Evolutionary conservation across 2,888 invertebrate genomes (phyloP).

Genomic region (Odontothrips loti): DNA sequence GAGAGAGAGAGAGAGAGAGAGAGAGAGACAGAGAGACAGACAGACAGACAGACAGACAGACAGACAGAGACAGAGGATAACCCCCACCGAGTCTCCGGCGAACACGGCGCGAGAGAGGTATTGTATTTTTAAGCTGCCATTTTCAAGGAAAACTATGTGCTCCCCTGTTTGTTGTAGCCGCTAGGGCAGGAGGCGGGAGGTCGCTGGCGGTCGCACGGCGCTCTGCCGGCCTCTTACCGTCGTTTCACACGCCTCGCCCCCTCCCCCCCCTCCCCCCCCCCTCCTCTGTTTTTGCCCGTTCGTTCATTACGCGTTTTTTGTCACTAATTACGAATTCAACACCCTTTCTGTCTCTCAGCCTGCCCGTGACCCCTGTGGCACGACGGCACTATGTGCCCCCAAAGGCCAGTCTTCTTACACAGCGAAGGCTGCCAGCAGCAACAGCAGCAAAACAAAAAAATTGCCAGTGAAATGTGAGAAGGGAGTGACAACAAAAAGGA

Average conservation of each 20-base stretch:
- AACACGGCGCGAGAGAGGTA: background rate
- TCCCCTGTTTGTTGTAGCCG: too few relatives aligned
- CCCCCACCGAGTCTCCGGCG: too few relatives aligned
- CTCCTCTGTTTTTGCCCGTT: background rate
- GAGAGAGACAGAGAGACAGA: background rate
- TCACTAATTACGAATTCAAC: constrained; percentile 21
- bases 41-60: too few relatives aligned
- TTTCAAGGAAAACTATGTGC: too few relatives aligned
- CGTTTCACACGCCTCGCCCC: background rate
- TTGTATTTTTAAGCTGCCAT: too few relatives aligned
- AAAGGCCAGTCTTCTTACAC: too few relatives aligned
- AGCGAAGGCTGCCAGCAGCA: background rate
- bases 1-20: constrained; percentile 6
- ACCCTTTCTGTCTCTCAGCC: background rate
- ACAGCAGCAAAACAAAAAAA: background rate
- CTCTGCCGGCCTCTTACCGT: background rate
- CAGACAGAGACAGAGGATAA: too few relatives aligned
- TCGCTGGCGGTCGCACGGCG: too few relatives aligned
- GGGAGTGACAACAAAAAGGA: background rate
- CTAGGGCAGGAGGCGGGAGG: too few relatives aligned
- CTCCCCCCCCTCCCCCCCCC: background rate
- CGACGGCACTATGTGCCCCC: background rate
- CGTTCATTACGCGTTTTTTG: constrained; percentile 19
- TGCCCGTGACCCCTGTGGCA: background rate
- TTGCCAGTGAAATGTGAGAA: background rate